Evolutionary conservation across 2,888 invertebrate genomes (phyloP), one percentile per base, ranked within the genome.

Genomic region (Baronia brevicornis): DNA sequence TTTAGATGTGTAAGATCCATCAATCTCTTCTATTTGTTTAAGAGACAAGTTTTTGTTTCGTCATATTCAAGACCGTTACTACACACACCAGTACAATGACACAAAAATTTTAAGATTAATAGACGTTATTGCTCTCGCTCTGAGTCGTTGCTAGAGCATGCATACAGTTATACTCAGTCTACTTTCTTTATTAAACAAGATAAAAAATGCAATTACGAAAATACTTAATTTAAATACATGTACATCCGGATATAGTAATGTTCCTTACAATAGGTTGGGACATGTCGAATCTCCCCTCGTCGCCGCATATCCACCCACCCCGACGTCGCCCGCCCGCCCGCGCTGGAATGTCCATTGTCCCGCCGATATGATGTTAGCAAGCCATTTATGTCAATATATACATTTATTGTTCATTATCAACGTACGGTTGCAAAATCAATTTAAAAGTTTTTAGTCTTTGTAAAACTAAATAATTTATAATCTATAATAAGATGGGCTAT

Each of bases 301-400:
- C 33, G 44, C 43, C 39, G 24, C 38, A 41, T 42, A 43, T 38
- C 38, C 39, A 27, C 27, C 33, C 44, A 28, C 39, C 24, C 47
- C 52, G 45, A 31, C 46, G 42, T 44, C 48, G 49, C 47, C 51
- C 54, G 45, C 49, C 47, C 57, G 45, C 46, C 42, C 39, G 43
- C 47, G 37, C 57, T 66, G 73, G 77, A 73, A 77, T 75, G 77
- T 62, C 75, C 71, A 74, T 77, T 77, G 77, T 77, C 71, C 73
- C 69, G 60, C 51, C 64, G 65, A 69, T 68, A 70, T 67, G 61
- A 73, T 72, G 65, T 68, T 73, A 62, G 61, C 65, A 58, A 64
- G 62, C 64, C 65, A 72, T 67, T 71, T 66, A 65, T 63, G 67
- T 67, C 65, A 67, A 71, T 64, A 70, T 51, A 38, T 44, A 41